Evolutionary conservation across 53 echinoderm and acorn worm genomes (phyloP).

Genomic region (Antedon mediterranea): DNA sequence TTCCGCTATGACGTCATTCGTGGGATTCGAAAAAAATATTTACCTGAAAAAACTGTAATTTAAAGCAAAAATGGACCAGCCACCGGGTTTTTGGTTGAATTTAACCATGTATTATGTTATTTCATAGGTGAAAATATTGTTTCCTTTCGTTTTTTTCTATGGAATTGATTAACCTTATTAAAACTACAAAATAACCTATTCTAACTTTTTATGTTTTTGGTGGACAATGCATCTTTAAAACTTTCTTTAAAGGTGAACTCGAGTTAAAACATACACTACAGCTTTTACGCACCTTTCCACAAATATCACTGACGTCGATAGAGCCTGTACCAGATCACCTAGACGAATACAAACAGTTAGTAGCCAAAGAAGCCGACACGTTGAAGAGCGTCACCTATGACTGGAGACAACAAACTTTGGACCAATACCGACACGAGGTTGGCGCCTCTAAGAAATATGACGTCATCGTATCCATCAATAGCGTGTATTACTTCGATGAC

Average conservation of each 20-base stretch:
- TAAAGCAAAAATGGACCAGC: no score
- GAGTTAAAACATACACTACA: not conserved
- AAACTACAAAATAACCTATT: no score
- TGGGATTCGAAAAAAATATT: no score
- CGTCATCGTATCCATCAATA: not conserved
- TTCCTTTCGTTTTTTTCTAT: no score
- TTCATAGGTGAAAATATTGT: no score
- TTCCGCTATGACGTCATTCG: no score
- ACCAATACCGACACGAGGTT: not conserved
- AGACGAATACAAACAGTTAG: not conserved
- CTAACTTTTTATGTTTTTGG: no score
- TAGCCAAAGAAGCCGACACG: not conserved
- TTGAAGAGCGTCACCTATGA: not conserved
- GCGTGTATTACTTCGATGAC: not conserved
- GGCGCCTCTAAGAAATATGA: not conserved
- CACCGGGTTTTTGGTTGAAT: no score
- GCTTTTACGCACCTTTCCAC: not conserved
- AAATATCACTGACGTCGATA: not conserved
- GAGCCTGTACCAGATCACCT: conserved; percentile 1
- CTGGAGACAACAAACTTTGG: conserved; percentile 9
- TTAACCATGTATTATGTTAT: no score
- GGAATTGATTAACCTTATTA: no score
- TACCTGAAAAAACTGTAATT: no score
- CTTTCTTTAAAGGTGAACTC: not conserved
- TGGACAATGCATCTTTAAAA: no score